A percentile compares a stretch with the other conserved stretches of the same genome.
phyloP scores from a whole-genome alignment of 2,888 invertebrate species.

The Augiades crinisus region DNA sequence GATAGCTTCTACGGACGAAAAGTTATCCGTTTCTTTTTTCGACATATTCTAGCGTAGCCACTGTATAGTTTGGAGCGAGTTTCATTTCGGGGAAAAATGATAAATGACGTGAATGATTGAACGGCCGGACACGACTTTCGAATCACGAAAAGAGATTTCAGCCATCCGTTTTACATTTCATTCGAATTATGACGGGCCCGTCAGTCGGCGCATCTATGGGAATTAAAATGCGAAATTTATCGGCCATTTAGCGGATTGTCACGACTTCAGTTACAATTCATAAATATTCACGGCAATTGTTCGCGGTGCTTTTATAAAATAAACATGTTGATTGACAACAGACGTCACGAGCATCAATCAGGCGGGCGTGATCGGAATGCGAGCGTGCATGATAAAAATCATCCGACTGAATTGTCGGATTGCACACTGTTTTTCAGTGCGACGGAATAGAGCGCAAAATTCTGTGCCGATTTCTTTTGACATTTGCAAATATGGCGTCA shows the following conservation, averaged over 20 bases:
- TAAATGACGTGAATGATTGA: conserved; percentile 78
- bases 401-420: conserved; percentile 29
- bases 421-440: conserved; percentile 25
- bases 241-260: conserved; percentile 61
- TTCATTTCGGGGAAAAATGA: conserved; percentile 69
- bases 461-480: conserved; percentile 41
- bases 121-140: conserved; percentile 57
- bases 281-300: conserved; percentile 71
- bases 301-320: conserved; percentile 65
- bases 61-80: conserved; percentile 69
- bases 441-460: conserved; percentile 38
- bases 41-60: conserved; percentile 59
- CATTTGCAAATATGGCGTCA: conserved; percentile 45
- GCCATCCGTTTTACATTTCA: conserved; percentile 50
- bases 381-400: conserved; percentile 25
- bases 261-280: conserved; percentile 56
- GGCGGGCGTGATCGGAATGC: conserved; percentile 55
- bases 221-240: conserved; percentile 60
- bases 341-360: conserved; percentile 69
- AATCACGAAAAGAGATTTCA: conserved; percentile 61
- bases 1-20: conserved; percentile 62
- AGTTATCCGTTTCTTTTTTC: conserved; percentile 61
- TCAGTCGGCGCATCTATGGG: conserved; percentile 48
- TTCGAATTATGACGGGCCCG: conserved; percentile 44
- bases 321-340: conserved; percentile 64